Conservation (phyloP, 2,113 vertebrate species). For the Gambusia holbrooki region DNA sequence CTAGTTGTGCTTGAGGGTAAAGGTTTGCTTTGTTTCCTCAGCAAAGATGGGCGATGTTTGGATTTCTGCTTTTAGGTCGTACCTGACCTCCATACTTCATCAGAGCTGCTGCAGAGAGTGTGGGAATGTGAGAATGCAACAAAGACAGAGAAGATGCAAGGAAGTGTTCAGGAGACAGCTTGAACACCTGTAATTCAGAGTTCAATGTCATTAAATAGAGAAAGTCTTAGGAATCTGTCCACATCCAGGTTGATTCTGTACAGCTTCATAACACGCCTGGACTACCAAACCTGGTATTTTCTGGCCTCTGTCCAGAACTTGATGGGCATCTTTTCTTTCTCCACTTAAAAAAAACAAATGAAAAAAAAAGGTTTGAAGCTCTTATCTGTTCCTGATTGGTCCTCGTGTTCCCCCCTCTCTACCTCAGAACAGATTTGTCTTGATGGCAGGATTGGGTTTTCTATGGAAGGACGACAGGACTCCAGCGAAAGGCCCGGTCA, state of each 20-base stretch:
- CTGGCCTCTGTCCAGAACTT: slow-evolving; percentile 24
- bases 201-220: slow-evolving; percentile 18
- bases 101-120: slow-evolving; percentile 33
- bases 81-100: slow-evolving; percentile 63
- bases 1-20: slow-evolving; percentile 72
- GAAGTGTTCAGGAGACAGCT: slow-evolving; percentile 11
- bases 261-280: slow-evolving; percentile 41
- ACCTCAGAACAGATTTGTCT: slow-evolving; percentile 94
- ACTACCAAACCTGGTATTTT: slow-evolving; percentile 29
- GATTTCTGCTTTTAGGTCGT: slow-evolving; percentile 52
- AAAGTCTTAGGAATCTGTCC: slow-evolving; percentile 3
- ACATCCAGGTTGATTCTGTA: slow-evolving; percentile 12
- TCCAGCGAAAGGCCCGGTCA: slow-evolving; percentile 92
- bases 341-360: slow-evolving; percentile 3
- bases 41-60: slow-evolving; percentile 58
- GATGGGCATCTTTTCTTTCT: slow-evolving; percentile 29
- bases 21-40: slow-evolving; percentile 52
- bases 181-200: slow-evolving; percentile 34
- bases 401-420: slow-evolving; percentile 26
- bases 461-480: slow-evolving; percentile 95
- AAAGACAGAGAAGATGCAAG: not conserved
- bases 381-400: slow-evolving; percentile 30
- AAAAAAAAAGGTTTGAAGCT: slow-evolving; percentile 13
- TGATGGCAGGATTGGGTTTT: slow-evolving; percentile 88
- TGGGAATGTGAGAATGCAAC: slow-evolving; percentile 31